Base-by-base conservation (phyloP, 2,888 invertebrate species). In the Drosophila buzzatii region DNA sequence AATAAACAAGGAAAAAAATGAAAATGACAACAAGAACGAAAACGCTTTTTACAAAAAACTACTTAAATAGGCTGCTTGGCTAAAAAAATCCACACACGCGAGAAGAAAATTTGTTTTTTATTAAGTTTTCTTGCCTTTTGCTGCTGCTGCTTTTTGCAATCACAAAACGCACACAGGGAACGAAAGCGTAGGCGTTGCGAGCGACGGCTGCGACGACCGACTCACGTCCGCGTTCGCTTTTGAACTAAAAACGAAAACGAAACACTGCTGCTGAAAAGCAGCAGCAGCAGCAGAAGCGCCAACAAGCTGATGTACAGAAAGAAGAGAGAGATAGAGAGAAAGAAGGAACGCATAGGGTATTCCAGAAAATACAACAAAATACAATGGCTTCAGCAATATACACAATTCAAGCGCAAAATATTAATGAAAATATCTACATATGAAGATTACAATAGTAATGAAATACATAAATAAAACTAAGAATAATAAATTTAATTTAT, bases 81-180 rank as follows among this genome's bases (percentile, higher is more conserved):
- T n/a, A n/a, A 59, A 61, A 60, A 60, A 23, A 58, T 41, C 10
- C 18, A 66, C 59, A 70, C 69, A 76, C 71, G 53, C 65, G 55
- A 85, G 41, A 76, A 68, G 71, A 74, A 76, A 83, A 83, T 71
- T 49, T 27, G 55, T 39, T 66, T 62, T 62, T 69, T 70, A 53
- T 71, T 72, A 18, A 82, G 72, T 67, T 69, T 70, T 62, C 67
- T 70, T 80, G 71, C 69, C 52, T 67, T 73, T 79, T 66, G 62
- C 66, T 69, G 67, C 31, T 75, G 64, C 69, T 76, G 61, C 57
- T 81, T 86, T 86, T 84, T 86, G 84, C 84, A 82, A 82, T 86
- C 84, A 76, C 60, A 82, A 77, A 76, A 81, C 71, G 66, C 61
- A 82, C 73, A 80, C 55, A 80, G 69, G 56, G 64, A 76, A 80